Evolutionary conservation across 2,113 vertebrate species (phyloP).

Genomic region (Nyctereutes procyonoides): DNA sequence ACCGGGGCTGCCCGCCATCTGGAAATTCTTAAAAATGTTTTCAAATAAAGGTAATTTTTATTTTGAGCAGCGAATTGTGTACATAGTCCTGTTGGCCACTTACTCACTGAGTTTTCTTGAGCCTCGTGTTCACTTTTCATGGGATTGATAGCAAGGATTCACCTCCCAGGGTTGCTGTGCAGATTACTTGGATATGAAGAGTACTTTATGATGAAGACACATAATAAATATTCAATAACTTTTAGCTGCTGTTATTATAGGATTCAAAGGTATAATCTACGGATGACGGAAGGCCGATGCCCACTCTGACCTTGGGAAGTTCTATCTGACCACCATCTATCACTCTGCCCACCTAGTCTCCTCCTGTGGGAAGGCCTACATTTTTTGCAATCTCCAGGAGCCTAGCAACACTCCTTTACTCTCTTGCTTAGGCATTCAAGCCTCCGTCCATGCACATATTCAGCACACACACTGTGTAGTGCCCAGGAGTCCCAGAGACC

Average conservation of each 20-base stretch:
- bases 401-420: background rate
- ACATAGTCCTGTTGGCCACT: background rate
- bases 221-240: background rate
- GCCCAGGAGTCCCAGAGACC: background rate
- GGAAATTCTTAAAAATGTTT: background rate
- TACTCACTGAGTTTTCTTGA: background rate
- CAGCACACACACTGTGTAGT: background rate
- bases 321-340: background rate
- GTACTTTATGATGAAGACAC: background rate
- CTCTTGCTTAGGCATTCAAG: background rate
- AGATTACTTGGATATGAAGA: background rate
- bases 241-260: background rate
- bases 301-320: background rate
- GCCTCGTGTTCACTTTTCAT: background rate
- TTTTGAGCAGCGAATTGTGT: background rate
- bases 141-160: background rate
- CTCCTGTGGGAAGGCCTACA: background rate
- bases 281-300: background rate
- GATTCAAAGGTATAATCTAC: background rate
- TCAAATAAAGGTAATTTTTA: background rate
- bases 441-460: too few relatives aligned
- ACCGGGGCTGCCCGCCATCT: background rate
- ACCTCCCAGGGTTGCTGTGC: background rate
- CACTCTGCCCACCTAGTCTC: background rate
- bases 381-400: background rate